Base-by-base conservation (phyloP, 1,140 invertebrate genomes). In the Cydia fagiglandana region DNA sequence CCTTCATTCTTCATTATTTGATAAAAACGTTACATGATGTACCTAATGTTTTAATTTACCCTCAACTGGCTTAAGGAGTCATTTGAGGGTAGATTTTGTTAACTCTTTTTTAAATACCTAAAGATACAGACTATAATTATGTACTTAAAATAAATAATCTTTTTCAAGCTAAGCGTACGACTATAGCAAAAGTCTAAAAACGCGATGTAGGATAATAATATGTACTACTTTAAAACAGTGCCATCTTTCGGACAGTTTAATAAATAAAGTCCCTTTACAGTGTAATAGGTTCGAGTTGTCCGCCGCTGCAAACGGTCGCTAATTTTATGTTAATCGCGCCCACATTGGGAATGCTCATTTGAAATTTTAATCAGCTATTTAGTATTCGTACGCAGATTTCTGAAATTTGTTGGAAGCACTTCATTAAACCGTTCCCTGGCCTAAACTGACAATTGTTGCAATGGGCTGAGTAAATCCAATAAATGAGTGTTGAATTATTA, bases 301-400 rank as follows among this genome's bases (percentile, higher is more conserved):
- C 15, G 53, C 56, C 12, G 56, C 2, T 10, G 56, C 9, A 61
- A 61, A 24, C 56, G 17, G 56, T 9, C 56, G 56, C 56, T 61
- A 61, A 61, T 61, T 61, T 61, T 61, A 61, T 61, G 56, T 24
- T 10, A 61, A 61, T 61, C 56, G 56, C 56, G 56, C 15, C 53
- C 56, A 61, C 56, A 61, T 24, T 24, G 56, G 56, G 56, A 20
- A 20, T 61, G 56, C 56, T 61, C 56, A 61, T 61, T 61, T 20
- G 1, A 24, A 61, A 61, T 61, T 61, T 20, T 61, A 61, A 61
- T 61, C 56, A 61, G 56, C 56, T 61, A 24, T 61, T 61, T 61
- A 61, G 56, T 61, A 61, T 61, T 61, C 56, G 56, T 61, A 24
- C 56, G 17, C 20, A 61, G 56, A 61, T 24, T 61, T 12, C 56